Conservation (phyloP, 2,888 invertebrate genomes). For the Drosophila engyochracea region DNA sequence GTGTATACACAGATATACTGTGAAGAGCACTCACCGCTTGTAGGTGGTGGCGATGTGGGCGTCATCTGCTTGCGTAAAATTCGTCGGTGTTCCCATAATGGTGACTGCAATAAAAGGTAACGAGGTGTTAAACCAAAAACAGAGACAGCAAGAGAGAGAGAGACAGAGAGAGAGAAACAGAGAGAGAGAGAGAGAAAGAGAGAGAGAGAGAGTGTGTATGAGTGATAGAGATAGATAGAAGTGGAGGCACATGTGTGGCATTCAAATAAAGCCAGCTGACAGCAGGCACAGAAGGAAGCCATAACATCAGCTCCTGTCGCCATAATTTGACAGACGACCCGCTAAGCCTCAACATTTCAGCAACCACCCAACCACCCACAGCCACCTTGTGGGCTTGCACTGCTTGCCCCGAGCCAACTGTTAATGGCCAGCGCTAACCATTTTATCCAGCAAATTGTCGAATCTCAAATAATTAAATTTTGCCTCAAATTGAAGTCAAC, state of each 20-base stretch:
- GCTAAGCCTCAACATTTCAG: not conserved
- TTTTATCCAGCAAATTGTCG: conserved; percentile 35
- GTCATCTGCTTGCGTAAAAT: conserved; percentile 80
- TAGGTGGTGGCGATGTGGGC: conserved; percentile 82
- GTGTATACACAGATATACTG: not conserved
- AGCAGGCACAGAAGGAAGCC: conserved; percentile 3
- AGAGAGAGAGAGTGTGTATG: not conserved
- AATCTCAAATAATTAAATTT: conserved; percentile 46
- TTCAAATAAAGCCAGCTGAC: conserved; percentile 16
- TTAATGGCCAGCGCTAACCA: conserved; percentile 40
- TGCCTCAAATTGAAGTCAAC: conserved; percentile 6
- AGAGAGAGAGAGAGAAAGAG: not conserved
- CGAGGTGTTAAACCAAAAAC: conserved; percentile 30
- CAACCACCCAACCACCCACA: not conserved
- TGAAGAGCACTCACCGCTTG: conserved; percentile 69
- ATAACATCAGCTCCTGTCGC: conserved; percentile 19
- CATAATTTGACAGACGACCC: conserved; percentile 19
- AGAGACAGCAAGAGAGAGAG: conserved; percentile 4
- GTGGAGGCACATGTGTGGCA: conserved; percentile 8
- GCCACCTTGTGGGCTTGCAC: not conserved
- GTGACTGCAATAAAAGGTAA: conserved; percentile 71
- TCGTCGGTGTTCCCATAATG: conserved; percentile 83
- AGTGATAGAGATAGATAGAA: not conserved
- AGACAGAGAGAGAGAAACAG: not conserved
- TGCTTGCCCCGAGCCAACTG: conserved; percentile 15